phyloP scores from a whole-genome alignment of 2,113 vertebrate genomes.

The Thomomys bottae region DNA sequence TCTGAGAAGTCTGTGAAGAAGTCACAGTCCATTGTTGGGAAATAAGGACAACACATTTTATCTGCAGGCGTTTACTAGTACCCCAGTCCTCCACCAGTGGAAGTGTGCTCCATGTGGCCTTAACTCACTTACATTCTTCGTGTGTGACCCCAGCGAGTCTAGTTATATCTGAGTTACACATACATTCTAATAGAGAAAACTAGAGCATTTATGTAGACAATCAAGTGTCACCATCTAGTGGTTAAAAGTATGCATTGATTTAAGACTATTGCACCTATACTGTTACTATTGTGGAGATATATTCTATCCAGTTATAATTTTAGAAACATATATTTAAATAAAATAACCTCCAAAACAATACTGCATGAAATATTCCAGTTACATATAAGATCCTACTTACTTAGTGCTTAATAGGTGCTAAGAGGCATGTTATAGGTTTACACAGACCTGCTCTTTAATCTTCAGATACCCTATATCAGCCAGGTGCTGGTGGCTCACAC shows the following conservation, averaged over 20 bases:
- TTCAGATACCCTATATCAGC: not conserved
- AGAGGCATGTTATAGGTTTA: not conserved
- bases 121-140: not conserved
- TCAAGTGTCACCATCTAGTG: constrained; percentile 75
- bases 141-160: not conserved
- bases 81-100: not conserved
- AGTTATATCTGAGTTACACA: constrained; percentile 31
- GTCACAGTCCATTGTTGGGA: not conserved
- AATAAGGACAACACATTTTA: not conserved
- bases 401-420: not conserved
- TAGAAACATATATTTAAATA: not conserved
- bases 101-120: not conserved
- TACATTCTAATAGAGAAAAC: not conserved
- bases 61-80: not conserved
- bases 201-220: not conserved
- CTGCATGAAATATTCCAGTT: not conserved
- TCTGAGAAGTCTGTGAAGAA: not conserved
- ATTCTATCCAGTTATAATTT: constrained; percentile 1
- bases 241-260: constrained; percentile 41
- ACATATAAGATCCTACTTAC: not conserved
- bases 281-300: not conserved
- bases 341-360: constrained; percentile 45
- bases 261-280: not conserved
- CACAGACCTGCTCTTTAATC: not conserved
- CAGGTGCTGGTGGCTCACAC: no score